Conservation (phyloP, 2,797 vertebrate species). For the Micropoecilia bifurca region DNA sequence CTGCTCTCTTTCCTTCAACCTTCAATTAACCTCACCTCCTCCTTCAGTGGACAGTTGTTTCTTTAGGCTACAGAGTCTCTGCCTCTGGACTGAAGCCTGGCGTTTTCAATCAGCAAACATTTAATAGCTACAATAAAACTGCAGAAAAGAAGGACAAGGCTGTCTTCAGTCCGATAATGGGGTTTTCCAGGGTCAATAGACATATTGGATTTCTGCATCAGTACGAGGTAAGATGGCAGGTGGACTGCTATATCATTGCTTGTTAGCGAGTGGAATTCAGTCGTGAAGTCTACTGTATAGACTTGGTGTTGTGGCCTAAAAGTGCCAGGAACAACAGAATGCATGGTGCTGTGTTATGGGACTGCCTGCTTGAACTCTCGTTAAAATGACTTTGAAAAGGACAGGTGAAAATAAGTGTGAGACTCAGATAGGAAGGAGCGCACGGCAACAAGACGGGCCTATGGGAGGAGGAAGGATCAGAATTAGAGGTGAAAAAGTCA, state of each 20-base stretch:
- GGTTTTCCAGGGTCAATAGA: constrained; percentile 6
- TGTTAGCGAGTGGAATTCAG: not conserved
- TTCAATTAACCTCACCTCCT: not conserved
- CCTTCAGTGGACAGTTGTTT: not conserved
- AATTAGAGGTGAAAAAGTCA: constrained; percentile 19
- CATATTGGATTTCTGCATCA: constrained; percentile 2
- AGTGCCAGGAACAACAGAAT: constrained; percentile 13
- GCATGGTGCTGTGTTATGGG: not conserved
- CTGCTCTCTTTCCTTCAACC: not conserved
- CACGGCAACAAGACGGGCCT: constrained; percentile 14
- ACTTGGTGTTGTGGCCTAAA: constrained; percentile 7
- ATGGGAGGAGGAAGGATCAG: not conserved
- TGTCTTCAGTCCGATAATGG: not conserved
- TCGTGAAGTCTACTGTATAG: not conserved
- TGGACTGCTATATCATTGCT: not conserved
- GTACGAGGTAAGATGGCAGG: not conserved
- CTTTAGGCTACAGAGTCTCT: not conserved
- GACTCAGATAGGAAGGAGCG: constrained; percentile 11
- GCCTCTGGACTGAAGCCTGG: constrained; percentile 2
- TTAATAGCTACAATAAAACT: not conserved
- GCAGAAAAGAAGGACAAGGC: not conserved
- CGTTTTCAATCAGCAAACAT: constrained; percentile 6
- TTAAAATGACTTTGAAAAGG: constrained; percentile 37
- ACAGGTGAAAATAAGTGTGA: constrained; percentile 23
- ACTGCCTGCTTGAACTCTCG: constrained; percentile 7